Evolutionary conservation across 92 coral and sea anemone genomes (phyloP), one percentile per base, ranked within the genome.

Genomic region (Palythoa grandiflora): DNA sequence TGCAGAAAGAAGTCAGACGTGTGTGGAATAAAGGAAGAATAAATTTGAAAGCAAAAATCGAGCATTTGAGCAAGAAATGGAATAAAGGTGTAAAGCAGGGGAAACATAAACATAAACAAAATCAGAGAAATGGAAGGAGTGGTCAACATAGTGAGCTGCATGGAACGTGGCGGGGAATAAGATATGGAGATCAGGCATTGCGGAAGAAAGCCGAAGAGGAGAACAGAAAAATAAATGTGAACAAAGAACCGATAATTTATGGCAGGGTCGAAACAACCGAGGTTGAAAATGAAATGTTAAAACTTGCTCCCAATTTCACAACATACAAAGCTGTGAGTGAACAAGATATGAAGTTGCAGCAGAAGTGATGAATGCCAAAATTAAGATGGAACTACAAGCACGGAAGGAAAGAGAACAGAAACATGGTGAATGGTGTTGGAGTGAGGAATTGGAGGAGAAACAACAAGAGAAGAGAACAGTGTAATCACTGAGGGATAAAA

Each of bases 1-100:
- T 78, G 83, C 70, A 78, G 83, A 78, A 36, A 78, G 68, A 78
- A 36, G 83, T 77, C 68, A 77, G 40, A 8, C 83, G 50, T 21
- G 83, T 77, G 66, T 77, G 83, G 68, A 55, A 13, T 52, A 68
- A 77, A 51, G 51, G 83, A 35, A 77, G 65, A 55, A 35, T 28
- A 12, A 54, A 77, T 28, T 9, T 77, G 20, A 54, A 37, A 77
- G 44, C 50, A 10, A 77, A 77, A 51, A 77, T 77, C 21, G 68
- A 77, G 47, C 68, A 77, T 48, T 17, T 19, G 37, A 50, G 36
- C 17, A 75, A 52, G 57, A 40, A 19, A 21, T 75, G 79, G 60
- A 75, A 75, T 16, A 47, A 73, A 19, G 65, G 65, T 76, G 9
- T 47, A 61, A 75, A 73, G 78, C 78, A 73, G 55, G 78, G n/a